phyloP scores from a whole-genome alignment of 2,888 invertebrate species.

The Xestia sexstrigata region DNA sequence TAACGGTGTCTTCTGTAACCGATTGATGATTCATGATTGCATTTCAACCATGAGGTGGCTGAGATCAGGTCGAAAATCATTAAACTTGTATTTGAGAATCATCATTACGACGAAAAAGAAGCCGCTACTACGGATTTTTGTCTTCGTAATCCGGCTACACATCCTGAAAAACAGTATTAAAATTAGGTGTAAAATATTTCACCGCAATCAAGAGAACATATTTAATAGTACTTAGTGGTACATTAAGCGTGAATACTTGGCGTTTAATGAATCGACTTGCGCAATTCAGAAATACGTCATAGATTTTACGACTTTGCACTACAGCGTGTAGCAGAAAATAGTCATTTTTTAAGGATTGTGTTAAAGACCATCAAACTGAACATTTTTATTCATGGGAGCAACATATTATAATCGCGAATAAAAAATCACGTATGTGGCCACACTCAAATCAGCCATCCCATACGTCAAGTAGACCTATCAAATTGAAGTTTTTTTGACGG shows the following conservation, averaged over 20 bases:
- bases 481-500: background rate
- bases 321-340: background rate
- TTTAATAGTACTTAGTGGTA: background rate
- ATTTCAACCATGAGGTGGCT: background rate
- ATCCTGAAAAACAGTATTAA: background rate
- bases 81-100: background rate
- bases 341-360: background rate
- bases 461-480: background rate
- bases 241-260: constrained; percentile 25
- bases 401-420: background rate
- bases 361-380: background rate
- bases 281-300: constrained; percentile 52
- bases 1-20: background rate
- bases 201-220: background rate
- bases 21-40: background rate
- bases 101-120: background rate
- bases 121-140: background rate
- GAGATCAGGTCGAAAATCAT: background rate
- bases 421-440: too few species aligned
- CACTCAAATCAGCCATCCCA: background rate
- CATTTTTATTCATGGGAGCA: background rate
- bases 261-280: constrained; percentile 32
- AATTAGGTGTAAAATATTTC: background rate
- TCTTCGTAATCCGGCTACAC: background rate
- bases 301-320: constrained; percentile 38